Conservation (phyloP, 2,888 invertebrate genomes). For the Chloroclystis v-ata region DNA sequence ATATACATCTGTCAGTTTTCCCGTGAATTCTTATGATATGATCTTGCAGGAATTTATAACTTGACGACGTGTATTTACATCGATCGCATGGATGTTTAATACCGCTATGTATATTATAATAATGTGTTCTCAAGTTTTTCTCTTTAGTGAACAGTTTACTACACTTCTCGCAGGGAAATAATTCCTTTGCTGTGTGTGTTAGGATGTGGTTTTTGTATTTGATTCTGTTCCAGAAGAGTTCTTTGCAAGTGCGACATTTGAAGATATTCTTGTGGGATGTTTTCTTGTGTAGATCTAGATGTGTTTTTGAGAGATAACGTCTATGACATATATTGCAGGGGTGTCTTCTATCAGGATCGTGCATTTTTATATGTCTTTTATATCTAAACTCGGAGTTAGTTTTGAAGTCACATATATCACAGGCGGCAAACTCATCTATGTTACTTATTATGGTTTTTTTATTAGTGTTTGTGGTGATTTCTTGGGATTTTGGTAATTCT, state of each 20-base stretch:
- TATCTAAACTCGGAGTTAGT: not conserved
- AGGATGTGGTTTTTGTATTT: not conserved
- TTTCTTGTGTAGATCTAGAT: not conserved
- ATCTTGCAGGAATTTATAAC: not conserved
- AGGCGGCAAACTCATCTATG: not conserved
- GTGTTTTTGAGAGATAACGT: not conserved
- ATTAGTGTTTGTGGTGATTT: no score
- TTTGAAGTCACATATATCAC: not conserved
- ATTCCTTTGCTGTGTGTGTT: not conserved
- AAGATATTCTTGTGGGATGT: not conserved
- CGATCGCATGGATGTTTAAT: not conserved
- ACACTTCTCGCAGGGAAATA: not conserved
- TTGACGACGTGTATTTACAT: not conserved
- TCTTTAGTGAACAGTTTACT: not conserved
- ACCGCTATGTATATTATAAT: not conserved
- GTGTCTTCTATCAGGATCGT: not conserved
- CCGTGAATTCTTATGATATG: not conserved
- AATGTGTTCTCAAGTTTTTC: not conserved
- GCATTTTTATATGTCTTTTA: not conserved
- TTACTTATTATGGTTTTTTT: not conserved
- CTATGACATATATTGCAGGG: not conserved
- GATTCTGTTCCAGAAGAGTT: not conserved
- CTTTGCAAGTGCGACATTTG: not conserved
- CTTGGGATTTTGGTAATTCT: not conserved
- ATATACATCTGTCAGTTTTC: not conserved